These are phyloP conservation scores for Isichthys henryi DNA, from an alignment of 2,113 vertebrate genomes.

Conservation along the genomic window DNA sequence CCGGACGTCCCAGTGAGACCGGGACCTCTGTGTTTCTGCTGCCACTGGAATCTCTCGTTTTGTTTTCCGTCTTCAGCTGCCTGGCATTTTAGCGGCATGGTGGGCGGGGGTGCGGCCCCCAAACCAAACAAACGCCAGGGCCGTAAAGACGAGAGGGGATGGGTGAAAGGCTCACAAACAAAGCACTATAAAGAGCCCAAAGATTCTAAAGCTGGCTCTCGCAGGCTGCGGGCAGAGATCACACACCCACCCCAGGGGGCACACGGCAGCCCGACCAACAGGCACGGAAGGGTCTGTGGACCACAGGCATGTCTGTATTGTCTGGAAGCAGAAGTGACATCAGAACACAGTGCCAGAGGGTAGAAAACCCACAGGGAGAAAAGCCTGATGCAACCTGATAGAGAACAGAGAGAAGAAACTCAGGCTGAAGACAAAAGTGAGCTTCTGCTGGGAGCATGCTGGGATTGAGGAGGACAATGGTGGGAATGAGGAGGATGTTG, in stretches of 20 bases:
- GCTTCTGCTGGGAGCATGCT: background rate
- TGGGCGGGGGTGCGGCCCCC: conserved; percentile 24
- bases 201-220: background rate
- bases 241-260: background rate
- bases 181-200: conserved; percentile 20
- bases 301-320: conserved; percentile 37
- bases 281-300: background rate
- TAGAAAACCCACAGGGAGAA: background rate
- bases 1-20: background rate
- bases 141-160: conserved; percentile 30
- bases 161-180: conserved; percentile 38
- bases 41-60: background rate
- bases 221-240: background rate
- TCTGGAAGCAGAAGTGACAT: conserved; percentile 8
- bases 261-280: background rate
- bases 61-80: background rate
- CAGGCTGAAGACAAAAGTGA: background rate
- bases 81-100: background rate
- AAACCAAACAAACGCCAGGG: conserved; percentile 46
- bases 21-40: background rate
- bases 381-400: background rate
- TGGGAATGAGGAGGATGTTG: background rate
- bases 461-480: background rate
- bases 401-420: background rate
- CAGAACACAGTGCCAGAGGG: background rate